Percentiles rank a stretch among this genome's conserved stretches.
Conservation (phyloP, 2,888 invertebrate genomes). For the Cheilosia impressa region DNA sequence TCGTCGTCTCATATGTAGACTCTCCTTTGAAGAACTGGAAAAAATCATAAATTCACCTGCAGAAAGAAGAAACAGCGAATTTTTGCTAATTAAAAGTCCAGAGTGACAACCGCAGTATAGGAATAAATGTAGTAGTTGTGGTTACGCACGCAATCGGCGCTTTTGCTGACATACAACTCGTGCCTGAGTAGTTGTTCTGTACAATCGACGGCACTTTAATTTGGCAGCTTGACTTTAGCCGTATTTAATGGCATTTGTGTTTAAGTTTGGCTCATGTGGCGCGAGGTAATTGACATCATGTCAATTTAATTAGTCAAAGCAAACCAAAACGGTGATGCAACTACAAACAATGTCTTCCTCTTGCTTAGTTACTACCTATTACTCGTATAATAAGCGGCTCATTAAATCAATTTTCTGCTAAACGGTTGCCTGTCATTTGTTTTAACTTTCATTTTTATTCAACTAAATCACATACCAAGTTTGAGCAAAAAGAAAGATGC, state of each 20-base stretch:
- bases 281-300: conserved; percentile 63
- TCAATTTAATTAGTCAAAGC: conserved; percentile 66
- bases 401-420: conserved; percentile 26
- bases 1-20: conserved; percentile 14
- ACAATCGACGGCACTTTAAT: conserved; percentile 50
- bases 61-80: conserved; percentile 52
- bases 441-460: conserved; percentile 29
- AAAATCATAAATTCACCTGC: conserved; percentile 37
- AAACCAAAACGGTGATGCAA: conserved; percentile 19
- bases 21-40: background rate
- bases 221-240: conserved; percentile 55
- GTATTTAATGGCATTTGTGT: conserved; percentile 23
- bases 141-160: conserved; percentile 50
- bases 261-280: conserved; percentile 13
- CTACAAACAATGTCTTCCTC: background rate
- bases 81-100: conserved; percentile 66
- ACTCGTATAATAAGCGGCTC: background rate
- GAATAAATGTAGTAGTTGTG: background rate
- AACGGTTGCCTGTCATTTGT: background rate
- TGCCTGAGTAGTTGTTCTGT: conserved; percentile 46
- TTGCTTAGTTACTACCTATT: background rate
- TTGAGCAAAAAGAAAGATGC: background rate
- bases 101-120: conserved; percentile 57
- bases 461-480: background rate
- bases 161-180: conserved; percentile 45